phyloP scores from a whole-genome alignment of 2,797 vertebrate genomes.

The Hemibagrus guttatus region DNA sequence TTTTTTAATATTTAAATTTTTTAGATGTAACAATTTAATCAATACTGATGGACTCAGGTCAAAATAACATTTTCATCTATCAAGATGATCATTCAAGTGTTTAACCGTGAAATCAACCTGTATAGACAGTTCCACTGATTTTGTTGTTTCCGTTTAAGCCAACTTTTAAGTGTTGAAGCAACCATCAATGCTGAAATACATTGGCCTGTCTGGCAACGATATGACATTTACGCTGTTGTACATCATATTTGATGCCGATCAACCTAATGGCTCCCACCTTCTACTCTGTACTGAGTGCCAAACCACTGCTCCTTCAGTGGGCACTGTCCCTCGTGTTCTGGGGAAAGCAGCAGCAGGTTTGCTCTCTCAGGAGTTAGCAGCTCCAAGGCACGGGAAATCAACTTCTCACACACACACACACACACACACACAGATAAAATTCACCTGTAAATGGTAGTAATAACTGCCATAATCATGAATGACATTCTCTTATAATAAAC shows the following conservation, averaged over 20 bases:
- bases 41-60: background rate
- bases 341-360: conserved; percentile 89
- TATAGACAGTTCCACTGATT: background rate
- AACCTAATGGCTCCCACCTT: conserved; percentile 74
- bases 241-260: background rate
- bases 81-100: background rate
- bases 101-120: background rate
- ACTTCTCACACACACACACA: conserved; percentile 65
- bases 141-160: background rate
- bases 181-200: background rate
- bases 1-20: background rate
- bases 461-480: background rate
- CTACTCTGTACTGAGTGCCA: conserved; percentile 85
- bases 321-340: conserved; percentile 88
- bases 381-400: conserved; percentile 82
- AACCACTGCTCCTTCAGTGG: conserved; percentile 89
- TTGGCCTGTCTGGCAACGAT: background rate
- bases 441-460: background rate
- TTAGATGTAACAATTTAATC: background rate
- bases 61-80: background rate
- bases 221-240: conserved; percentile 1
- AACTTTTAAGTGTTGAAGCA: conserved; percentile 11
- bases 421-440: background rate
- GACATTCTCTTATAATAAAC: background rate
- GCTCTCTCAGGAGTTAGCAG: conserved; percentile 83